Percentiles rank a stretch among this genome's conserved stretches.
Conservation (phyloP, 2,888 invertebrate genomes). For the Rotaria sp. region DNA sequence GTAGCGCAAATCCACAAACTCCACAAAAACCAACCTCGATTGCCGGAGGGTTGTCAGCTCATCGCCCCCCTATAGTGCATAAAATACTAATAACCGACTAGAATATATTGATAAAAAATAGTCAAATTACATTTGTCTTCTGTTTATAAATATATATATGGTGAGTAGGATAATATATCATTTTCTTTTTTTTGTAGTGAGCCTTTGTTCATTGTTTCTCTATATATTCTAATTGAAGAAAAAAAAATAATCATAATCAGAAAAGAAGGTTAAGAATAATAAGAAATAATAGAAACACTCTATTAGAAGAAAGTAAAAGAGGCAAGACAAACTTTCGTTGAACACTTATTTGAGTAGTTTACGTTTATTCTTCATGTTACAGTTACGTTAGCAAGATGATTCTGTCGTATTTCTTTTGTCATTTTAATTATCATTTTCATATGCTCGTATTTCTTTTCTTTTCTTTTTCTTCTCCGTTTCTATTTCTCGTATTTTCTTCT, state of each 20-base stretch:
- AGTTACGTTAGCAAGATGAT: neutral
- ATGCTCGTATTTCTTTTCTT: neutral
- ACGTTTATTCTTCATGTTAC: neutral
- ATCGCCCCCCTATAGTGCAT: too few relatives aligned
- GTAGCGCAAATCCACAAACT: too few relatives aligned
- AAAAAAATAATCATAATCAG: neutral
- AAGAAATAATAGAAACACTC: neutral
- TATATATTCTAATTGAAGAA: neutral
- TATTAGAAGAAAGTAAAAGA: neutral
- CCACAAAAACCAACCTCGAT: too few relatives aligned
- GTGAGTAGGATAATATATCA: neutral
- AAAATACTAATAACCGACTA: too few relatives aligned
- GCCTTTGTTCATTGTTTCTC: neutral
- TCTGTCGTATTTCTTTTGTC: neutral
- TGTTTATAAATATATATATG: neutral
- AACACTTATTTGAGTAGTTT: neutral
- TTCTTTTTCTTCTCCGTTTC: neutral
- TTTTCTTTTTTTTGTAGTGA: neutral
- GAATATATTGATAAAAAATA: neutral
- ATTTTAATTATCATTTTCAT: conserved; percentile 19
- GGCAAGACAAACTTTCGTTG: neutral
- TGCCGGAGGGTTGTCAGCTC: too few relatives aligned
- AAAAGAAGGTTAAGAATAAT: neutral
- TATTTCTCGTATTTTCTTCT: neutral
- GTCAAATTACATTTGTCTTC: neutral